A percentile compares a stretch with the other conserved stretches of the same genome.
Conservation (phyloP, 2,888 invertebrate genomes). For the Galeopsomyia nigrocyanea region DNA sequence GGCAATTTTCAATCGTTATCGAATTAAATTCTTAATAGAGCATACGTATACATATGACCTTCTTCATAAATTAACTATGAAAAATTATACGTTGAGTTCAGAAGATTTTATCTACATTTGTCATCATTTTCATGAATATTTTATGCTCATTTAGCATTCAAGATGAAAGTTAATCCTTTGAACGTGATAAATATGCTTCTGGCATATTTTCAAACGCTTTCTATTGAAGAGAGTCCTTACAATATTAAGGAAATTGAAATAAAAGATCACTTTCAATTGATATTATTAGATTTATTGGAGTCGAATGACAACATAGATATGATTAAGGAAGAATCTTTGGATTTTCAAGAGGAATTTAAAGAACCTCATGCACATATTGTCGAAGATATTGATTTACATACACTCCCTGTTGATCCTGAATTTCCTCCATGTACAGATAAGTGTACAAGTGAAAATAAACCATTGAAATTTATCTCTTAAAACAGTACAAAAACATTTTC, state of each 20-base stretch:
- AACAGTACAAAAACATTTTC: background rate
- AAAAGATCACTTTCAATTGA: conserved; percentile 15
- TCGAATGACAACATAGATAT: conserved; percentile 8
- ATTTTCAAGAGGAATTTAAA: conserved; percentile 2
- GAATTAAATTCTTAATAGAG: too few species aligned
- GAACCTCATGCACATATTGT: background rate
- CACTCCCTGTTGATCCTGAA: background rate
- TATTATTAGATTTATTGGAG: conserved; percentile 14
- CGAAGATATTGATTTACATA: background rate
- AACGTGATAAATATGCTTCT: conserved; percentile 5
- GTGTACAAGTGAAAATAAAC: background rate
- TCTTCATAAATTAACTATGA: too few species aligned
- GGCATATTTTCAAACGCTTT: conserved; percentile 13
- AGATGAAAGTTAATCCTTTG: conserved; percentile 15
- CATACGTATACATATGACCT: too few species aligned
- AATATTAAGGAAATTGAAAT: too few species aligned
- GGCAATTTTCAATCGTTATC: too few species aligned
- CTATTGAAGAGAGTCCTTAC: conserved; percentile 5
- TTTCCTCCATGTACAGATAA: background rate
- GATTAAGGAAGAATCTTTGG: conserved; percentile 1
- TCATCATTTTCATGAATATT: background rate
- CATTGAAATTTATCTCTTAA: background rate
- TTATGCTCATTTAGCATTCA: conserved; percentile 3
- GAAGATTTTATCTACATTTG: too few species aligned
- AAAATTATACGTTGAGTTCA: too few species aligned